A percentile compares a stretch with the other conserved stretches of the same genome.
Conservation (phyloP, 2,113 vertebrate species). For the Onychorhynchus coronatus region DNA sequence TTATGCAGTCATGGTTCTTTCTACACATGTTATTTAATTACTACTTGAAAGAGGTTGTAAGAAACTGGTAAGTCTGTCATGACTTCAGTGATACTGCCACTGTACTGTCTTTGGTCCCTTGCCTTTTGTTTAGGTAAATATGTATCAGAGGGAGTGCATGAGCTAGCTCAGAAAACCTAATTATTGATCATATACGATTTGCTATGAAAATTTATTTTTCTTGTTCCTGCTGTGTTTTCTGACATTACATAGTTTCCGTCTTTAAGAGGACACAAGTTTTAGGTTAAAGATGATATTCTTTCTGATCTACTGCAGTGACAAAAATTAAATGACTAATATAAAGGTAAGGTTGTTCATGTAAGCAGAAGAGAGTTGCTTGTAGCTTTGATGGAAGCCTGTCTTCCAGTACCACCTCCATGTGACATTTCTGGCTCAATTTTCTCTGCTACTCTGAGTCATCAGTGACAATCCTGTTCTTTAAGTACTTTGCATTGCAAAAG, state of each 20-base stretch:
- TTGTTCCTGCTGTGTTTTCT: background rate
- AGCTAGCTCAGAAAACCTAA: background rate
- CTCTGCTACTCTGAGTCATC: background rate
- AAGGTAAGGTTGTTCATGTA: background rate
- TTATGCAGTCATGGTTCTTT: background rate
- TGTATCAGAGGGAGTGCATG: background rate
- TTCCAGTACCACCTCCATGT: background rate
- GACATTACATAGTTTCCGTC: background rate
- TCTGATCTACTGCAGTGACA: background rate
- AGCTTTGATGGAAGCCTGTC: background rate
- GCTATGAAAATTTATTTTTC: background rate
- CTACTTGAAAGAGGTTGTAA: background rate
- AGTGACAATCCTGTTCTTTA: background rate
- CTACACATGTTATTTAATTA: background rate
- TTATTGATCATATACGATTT: background rate
- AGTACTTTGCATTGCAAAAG: background rate
- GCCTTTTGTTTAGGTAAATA: background rate
- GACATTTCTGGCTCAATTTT: conserved; percentile 8
- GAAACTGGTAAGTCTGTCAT: background rate
- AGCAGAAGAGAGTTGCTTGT: background rate
- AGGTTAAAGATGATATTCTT: background rate
- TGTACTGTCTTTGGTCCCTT: background rate
- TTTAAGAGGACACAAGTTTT: background rate
- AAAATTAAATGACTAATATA: background rate
- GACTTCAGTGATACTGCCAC: background rate